Conservation (phyloP, 2,797 vertebrate species). For the Hippoglossus hippoglossus region DNA sequence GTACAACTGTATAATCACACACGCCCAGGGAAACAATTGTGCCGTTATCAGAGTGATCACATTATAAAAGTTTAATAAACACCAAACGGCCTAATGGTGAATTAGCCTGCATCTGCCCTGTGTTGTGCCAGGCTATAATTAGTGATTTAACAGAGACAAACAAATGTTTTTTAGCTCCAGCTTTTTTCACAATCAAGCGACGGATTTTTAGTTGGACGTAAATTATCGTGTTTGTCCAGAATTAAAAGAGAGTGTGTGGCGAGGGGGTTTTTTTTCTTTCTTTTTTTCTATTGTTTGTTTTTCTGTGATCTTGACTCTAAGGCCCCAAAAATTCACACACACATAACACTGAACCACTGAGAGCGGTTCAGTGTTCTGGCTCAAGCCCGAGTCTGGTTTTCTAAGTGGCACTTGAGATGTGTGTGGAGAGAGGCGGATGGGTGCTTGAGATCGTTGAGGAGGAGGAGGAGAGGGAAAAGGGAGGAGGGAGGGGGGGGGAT, state of each 20-base stretch:
- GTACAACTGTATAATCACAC: slow-evolving; percentile 84
- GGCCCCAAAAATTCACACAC: slow-evolving; percentile 45
- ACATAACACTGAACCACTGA: slow-evolving; percentile 51
- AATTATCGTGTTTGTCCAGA: slow-evolving; percentile 49
- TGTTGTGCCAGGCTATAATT: slow-evolving; percentile 80
- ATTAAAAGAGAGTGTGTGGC: slow-evolving; percentile 30
- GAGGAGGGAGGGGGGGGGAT: slow-evolving; percentile 3
- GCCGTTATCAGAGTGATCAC: slow-evolving; percentile 82
- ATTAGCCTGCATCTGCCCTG: slow-evolving; percentile 82
- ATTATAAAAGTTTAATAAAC: slow-evolving; percentile 86
- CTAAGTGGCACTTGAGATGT: slow-evolving; percentile 86
- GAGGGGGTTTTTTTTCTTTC: neutral
- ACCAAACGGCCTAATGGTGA: slow-evolving; percentile 83
- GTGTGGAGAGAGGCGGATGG: slow-evolving; percentile 74
- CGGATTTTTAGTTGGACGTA: slow-evolving; percentile 54
- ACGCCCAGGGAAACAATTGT: slow-evolving; percentile 85
- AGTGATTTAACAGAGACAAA: slow-evolving; percentile 82
- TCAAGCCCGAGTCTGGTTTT: slow-evolving; percentile 69
- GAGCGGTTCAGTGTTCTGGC: slow-evolving; percentile 59
- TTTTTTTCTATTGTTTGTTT: neutral
- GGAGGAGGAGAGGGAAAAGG: slow-evolving; percentile 46
- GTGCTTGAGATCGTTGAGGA: slow-evolving; percentile 79
- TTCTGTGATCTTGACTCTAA: slow-evolving; percentile 48
- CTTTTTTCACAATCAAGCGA: slow-evolving; percentile 60
- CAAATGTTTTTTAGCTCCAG: slow-evolving; percentile 73